Percentiles rank a stretch among this genome's conserved stretches.
These are phyloP conservation scores for Melanchra persicariae DNA, from an alignment of 2,888 invertebrate species.

Conservation along the genomic window DNA sequence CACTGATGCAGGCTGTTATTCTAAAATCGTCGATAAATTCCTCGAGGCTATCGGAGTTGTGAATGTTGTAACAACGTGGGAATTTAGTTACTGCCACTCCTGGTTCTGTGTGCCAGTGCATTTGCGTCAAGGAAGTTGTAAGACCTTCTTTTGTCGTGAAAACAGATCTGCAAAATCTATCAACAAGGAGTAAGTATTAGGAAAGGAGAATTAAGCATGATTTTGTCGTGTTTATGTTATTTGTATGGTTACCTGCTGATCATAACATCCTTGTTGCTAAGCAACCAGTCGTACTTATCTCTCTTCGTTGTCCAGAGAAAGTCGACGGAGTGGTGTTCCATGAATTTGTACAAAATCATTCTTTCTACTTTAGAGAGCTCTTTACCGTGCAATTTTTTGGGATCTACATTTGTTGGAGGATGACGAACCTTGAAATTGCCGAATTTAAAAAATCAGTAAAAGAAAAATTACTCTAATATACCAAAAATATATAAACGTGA, in stretches of 20 bases:
- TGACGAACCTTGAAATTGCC: conserved; percentile 80
- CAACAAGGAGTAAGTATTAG: conserved; percentile 83
- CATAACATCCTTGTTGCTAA: conserved; percentile 88
- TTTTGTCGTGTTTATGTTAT: background rate
- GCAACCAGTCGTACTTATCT: conserved; percentile 94
- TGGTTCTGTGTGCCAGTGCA: conserved; percentile 96
- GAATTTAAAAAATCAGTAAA: background rate
- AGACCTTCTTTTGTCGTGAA: conserved; percentile 98
- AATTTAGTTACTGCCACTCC: conserved; percentile 95
- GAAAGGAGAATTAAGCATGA: background rate
- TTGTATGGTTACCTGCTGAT: conserved; percentile 85
- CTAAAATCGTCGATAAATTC: conserved; percentile 97
- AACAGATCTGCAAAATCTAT: conserved; percentile 95
- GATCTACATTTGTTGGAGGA: conserved; percentile 81
- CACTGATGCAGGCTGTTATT: conserved; percentile 96
- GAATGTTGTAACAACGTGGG: conserved; percentile 96
- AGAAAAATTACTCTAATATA: background rate
- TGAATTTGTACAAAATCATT: conserved; percentile 93
- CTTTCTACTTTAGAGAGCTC: conserved; percentile 92
- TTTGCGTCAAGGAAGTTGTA: conserved; percentile 94
- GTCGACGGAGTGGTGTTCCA: conserved; percentile 95
- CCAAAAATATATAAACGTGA: conserved; percentile 9
- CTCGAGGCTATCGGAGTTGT: conserved; percentile 95
- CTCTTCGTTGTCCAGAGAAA: conserved; percentile 97
- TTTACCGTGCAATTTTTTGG: conserved; percentile 83